phyloP scores from a whole-genome alignment of 2,113 vertebrate genomes.

The Struthio camelus region DNA sequence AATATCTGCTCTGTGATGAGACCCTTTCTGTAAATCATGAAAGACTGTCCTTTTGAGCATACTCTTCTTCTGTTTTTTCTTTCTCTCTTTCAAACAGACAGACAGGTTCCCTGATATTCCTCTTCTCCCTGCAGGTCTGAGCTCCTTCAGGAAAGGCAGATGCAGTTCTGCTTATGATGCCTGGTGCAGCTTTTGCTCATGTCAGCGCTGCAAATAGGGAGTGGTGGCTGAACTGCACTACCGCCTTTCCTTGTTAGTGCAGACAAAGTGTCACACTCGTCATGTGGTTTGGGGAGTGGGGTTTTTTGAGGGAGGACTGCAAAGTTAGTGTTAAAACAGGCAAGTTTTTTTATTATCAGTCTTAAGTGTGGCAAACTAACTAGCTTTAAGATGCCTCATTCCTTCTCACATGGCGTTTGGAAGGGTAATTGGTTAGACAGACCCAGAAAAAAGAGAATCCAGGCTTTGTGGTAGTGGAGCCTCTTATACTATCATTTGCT shows the following conservation, averaged over 20 bases:
- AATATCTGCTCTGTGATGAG: not conserved
- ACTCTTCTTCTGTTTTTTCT: not conserved
- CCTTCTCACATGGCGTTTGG: not conserved
- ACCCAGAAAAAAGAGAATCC: not conserved
- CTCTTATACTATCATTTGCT: not conserved
- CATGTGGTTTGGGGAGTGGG: accelerated
- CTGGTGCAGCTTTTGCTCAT: not conserved
- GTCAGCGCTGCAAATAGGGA: not conserved
- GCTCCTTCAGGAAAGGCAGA: not conserved
- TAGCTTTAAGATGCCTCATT: not conserved
- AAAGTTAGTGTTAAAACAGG: not conserved
- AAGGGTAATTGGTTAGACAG: not conserved
- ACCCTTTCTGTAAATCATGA: not conserved
- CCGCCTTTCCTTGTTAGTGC: not conserved
- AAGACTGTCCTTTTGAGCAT: not conserved
- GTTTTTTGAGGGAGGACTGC: not conserved
- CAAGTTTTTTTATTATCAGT: not conserved
- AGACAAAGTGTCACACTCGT: not conserved
- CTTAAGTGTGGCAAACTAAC: not conserved
- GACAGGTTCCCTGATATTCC: accelerated
- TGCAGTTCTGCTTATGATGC: not conserved
- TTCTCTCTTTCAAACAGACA: not conserved
- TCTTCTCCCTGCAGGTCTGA: accelerated
- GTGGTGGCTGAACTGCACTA: not conserved
- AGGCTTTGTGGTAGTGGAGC: not conserved